phyloP scores from a whole-genome alignment of 1,140 invertebrate species.

The Lutraria rhynchaena region DNA sequence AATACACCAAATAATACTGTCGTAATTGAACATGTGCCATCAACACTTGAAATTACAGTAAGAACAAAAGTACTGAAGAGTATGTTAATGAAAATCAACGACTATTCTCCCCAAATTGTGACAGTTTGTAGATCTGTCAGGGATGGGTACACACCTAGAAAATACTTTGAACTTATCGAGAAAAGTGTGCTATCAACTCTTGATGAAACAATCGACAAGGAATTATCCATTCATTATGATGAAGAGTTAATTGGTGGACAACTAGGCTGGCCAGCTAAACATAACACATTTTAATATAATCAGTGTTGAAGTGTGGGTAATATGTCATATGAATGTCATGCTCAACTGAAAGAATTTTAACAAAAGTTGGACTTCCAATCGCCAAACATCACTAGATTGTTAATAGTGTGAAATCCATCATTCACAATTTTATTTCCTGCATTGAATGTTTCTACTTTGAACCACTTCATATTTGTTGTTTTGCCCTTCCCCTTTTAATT shows the following conservation, averaged over 20 bases:
- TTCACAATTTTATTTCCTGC: too few relatives aligned
- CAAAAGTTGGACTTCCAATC: too few relatives aligned
- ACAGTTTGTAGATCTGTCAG: slow-evolving; percentile 74
- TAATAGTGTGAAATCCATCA: too few relatives aligned
- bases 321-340: too few relatives aligned
- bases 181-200: slow-evolving; percentile 60
- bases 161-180: slow-evolving; percentile 68
- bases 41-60: slow-evolving; percentile 30
- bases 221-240: slow-evolving; percentile 62
- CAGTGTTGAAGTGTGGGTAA: too few relatives aligned
- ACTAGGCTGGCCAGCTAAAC: slow-evolving; percentile 68
- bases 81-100: slow-evolving; percentile 42
- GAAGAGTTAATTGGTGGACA: slow-evolving; percentile 71
- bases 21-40: slow-evolving; percentile 50
- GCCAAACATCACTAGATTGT: too few relatives aligned
- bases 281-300: too few relatives aligned
- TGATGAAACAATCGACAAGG: slow-evolving; percentile 22
- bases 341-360: too few relatives aligned
- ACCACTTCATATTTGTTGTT: too few relatives aligned
- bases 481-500: too few relatives aligned
- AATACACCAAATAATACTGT: slow-evolving; percentile 60
- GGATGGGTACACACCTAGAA: slow-evolving; percentile 75
- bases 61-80: slow-evolving; percentile 50
- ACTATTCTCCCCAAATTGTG: slow-evolving; percentile 53
- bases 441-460: too few relatives aligned